phyloP scores from a whole-genome alignment of 1,140 invertebrate genomes.

The Drosophila truncata region DNA sequence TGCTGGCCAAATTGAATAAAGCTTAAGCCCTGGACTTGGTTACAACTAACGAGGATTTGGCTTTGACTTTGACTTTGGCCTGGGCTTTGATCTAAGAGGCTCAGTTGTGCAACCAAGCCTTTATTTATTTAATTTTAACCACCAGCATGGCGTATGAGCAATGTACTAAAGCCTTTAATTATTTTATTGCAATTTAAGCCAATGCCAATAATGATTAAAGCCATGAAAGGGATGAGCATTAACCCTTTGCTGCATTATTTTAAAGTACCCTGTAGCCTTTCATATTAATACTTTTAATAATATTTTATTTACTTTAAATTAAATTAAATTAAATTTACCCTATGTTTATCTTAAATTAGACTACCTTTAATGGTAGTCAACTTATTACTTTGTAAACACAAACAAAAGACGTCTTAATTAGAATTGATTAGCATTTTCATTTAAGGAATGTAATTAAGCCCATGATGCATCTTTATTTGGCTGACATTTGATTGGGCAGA shows the following conservation, averaged over 20 bases:
- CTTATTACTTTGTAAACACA: neutral
- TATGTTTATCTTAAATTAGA: neutral
- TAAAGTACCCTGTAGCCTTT: neutral
- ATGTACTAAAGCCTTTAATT: neutral
- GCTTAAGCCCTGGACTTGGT: constrained; percentile 17
- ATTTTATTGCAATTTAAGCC: neutral
- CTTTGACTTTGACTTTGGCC: constrained; percentile 30
- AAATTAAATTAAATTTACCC: no score
- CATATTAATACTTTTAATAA: neutral
- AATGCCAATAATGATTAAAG: neutral
- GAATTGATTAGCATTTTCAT: neutral
- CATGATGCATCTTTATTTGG: constrained; percentile 1
- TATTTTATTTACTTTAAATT: no score
- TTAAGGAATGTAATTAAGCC: neutral
- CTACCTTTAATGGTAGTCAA: neutral
- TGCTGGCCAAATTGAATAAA: constrained; percentile 43
- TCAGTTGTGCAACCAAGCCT: neutral
- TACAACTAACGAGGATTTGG: constrained; percentile 19
- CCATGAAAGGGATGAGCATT: neutral
- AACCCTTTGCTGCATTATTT: neutral
- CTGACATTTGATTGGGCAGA: neutral
- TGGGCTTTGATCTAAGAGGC: constrained; percentile 1
- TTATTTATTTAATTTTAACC: neutral
- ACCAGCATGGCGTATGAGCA: neutral
- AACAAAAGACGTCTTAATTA: constrained; percentile 6